Evolutionary conservation across 1,140 invertebrate species (phyloP).

Genomic region (Temnothorax longispinosus): DNA sequence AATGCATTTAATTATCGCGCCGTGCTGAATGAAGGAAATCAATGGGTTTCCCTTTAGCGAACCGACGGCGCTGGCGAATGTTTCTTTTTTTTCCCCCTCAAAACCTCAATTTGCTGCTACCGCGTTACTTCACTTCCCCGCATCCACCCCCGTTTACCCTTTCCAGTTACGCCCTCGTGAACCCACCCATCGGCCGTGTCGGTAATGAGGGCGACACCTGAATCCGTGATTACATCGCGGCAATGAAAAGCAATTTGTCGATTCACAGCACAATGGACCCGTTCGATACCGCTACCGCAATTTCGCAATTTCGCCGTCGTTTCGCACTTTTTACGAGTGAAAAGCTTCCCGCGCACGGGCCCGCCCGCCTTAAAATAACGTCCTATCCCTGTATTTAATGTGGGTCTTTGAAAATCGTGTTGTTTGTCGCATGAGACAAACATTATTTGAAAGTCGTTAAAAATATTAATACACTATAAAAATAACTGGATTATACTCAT

Average conservation of each 20-base stretch:
- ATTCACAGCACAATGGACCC: slow-evolving; percentile 75
- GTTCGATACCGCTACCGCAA: slow-evolving; percentile 72
- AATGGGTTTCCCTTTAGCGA: slow-evolving; percentile 79
- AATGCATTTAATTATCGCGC: slow-evolving; percentile 84
- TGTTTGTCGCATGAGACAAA: neutral
- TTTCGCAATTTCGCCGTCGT: too few species aligned
- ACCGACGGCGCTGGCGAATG: slow-evolving; percentile 72
- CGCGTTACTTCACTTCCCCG: slow-evolving; percentile 49
- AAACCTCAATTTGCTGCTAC: slow-evolving; percentile 81
- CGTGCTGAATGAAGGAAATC: slow-evolving; percentile 81
- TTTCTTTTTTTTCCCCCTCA: slow-evolving; percentile 65
- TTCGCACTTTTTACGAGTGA: slow-evolving; percentile 71
- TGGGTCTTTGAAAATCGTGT: neutral
- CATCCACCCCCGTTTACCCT: slow-evolving; percentile 60
- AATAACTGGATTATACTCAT: neutral
- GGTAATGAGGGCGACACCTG: slow-evolving; percentile 75
- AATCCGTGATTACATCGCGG: slow-evolving; percentile 76
- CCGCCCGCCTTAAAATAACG: neutral
- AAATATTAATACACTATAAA: neutral
- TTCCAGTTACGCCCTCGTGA: slow-evolving; percentile 69
- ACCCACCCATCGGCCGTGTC: slow-evolving; percentile 42
- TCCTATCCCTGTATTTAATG: neutral
- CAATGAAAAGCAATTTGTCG: slow-evolving; percentile 77
- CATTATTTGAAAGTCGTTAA: slow-evolving; percentile 25
- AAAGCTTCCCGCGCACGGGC: slow-evolving; percentile 48